Evolutionary conservation across 2,113 vertebrate species (phyloP), one percentile per base, ranked within the genome.

Genomic region (Cephalopterus ornatus): DNA sequence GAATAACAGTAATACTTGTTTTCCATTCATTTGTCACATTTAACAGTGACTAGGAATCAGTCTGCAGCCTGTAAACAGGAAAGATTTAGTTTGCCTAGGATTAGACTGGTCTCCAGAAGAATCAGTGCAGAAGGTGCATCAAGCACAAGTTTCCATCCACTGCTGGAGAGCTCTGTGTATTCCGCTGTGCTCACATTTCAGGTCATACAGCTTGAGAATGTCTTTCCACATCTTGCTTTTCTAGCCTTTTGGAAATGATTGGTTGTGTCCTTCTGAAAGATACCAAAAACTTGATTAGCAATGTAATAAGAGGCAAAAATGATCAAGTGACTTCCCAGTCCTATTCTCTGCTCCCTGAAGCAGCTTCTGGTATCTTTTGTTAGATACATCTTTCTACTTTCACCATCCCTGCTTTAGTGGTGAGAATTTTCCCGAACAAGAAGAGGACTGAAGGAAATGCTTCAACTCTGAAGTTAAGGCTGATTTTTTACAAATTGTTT

Each of bases 121-220:
- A 19, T 46, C 58, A 42, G 8, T 19, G 23, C 37, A 49, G 77
- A 30, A 89, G 33, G 22, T 42, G 59, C 24, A 20, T 21, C 35
- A 47, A 56, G 33, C 72, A 9, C 37, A 5, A 49, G 28, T 47
- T 84, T 17, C 50, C 39, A 17, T 26, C 70, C 19, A 0, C n/a
- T 24, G 28, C 2, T 3, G 63, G n/a, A 75, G 23, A 27, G 62
- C 5, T 46, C n/a, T 28, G 5, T 68, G 39, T 55, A 16, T 50
- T 47, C 58, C 26, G 3, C 32, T 37, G 22, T 56, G 33, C 32
- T 61, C 1, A 0, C 1, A 0, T 68, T 77, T 46, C 71, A 59
- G 39, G 35, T 9, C n/a, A 6, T 21, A 8, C 0, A 0, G n/a
- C 67, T 50, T 42, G 30, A 23, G 52, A 53, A 32, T 58, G 27